phyloP scores from a whole-genome alignment of 1,140 invertebrate genomes.

The Sipha flava region DNA sequence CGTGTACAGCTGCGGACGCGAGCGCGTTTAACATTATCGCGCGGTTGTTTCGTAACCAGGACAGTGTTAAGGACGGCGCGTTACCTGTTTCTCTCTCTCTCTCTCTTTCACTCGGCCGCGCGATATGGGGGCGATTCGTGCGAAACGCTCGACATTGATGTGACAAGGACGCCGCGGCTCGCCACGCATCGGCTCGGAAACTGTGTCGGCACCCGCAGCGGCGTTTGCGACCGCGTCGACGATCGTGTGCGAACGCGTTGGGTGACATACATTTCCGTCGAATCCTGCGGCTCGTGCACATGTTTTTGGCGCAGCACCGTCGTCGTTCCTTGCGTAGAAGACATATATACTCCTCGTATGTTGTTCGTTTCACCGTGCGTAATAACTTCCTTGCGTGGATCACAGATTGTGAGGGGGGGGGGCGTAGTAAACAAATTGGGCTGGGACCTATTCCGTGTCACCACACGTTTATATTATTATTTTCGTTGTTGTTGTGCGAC shows the following conservation, averaged over 20 bases:
- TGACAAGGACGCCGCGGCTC: not conserved
- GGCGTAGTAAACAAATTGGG: no score
- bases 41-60: slow-evolving; percentile 8
- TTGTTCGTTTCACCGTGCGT: no score
- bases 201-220: not conserved
- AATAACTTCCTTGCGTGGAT: no score
- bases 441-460: no score
- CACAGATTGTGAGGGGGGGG: no score
- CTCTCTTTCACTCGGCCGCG: not conserved
- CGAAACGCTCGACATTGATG: slow-evolving; percentile 28
- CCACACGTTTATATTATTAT: no score
- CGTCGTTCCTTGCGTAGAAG: not conserved
- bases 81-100: not conserved
- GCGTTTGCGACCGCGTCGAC: no score
- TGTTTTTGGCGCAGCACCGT: not conserved
- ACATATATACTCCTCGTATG: no score
- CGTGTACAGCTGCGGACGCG: not conserved
- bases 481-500: no score
- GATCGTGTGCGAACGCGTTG: no score
- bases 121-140: not conserved
- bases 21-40: not conserved
- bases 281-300: not conserved
- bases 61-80: slow-evolving; percentile 26
- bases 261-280: not conserved
- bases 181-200: not conserved